Percentiles rank a stretch among this genome's conserved stretches.
These are phyloP conservation scores for Callipepla squamata DNA, from an alignment of 2,113 vertebrate species.

Conservation along the genomic window DNA sequence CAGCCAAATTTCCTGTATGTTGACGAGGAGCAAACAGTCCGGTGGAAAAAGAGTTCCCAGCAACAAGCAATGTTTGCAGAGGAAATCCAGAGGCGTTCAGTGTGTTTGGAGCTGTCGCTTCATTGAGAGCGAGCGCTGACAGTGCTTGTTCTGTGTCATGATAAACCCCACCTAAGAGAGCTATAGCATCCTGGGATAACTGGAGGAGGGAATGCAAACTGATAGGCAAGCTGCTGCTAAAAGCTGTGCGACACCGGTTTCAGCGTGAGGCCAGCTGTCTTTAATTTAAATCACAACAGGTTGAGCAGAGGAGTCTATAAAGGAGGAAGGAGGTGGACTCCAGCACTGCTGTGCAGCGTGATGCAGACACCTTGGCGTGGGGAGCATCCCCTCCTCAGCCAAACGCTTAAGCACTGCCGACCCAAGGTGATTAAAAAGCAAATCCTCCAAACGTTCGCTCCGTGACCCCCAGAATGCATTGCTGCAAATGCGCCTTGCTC, in stretches of 20 bases:
- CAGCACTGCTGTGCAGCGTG: fast-evolving
- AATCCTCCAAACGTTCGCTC: background rate
- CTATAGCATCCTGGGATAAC: background rate
- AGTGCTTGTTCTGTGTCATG: background rate
- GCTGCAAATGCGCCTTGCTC: no score
- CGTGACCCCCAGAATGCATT: background rate
- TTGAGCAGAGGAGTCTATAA: background rate
- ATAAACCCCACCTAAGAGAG: background rate
- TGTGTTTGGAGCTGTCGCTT: background rate
- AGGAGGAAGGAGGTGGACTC: background rate
- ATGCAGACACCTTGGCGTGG: background rate
- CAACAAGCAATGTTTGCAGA: background rate
- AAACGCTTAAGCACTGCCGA: background rate
- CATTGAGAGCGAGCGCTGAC: fast-evolving
- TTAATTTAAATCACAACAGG: fast-evolving
- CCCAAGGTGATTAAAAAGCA: background rate
- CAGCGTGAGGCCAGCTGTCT: fast-evolving
- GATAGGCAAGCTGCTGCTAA: fast-evolving
- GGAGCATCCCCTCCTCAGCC: background rate
- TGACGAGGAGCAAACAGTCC: slow-evolving; percentile 50
- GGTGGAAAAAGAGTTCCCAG: background rate
- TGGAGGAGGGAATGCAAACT: fast-evolving
- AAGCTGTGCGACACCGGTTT: fast-evolving
- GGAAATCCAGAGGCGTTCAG: background rate
- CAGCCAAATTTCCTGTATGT: background rate